phyloP scores from a whole-genome alignment of 2,797 vertebrate species.

The Peromyscus aztecus region DNA sequence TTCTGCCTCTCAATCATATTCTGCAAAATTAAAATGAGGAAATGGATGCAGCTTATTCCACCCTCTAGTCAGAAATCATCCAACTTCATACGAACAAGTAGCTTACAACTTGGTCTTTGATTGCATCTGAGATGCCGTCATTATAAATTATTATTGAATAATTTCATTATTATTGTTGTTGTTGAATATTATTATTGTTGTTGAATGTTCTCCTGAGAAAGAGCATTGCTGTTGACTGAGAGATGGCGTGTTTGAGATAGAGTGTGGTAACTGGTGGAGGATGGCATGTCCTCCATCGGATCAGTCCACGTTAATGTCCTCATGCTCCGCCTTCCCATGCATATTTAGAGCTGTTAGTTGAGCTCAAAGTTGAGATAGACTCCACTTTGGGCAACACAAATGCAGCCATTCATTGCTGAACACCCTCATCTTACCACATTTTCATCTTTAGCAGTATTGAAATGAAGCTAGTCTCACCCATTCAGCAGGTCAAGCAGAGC shows the following conservation, averaged over 20 bases:
- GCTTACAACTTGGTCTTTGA: constrained; percentile 3
- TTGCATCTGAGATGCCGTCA: neutral
- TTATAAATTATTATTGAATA: constrained; percentile 12
- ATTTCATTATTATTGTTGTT: neutral
- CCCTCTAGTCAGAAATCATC: neutral
- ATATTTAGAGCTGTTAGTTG: constrained; percentile 32
- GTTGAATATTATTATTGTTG: neutral
- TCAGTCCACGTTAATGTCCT: constrained; percentile 3
- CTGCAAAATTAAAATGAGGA: constrained; percentile 5
- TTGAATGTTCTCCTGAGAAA: neutral
- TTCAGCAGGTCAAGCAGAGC: neutral
- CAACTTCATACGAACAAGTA: neutral
- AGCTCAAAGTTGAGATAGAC: constrained; percentile 54
- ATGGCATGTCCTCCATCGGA: neutral
- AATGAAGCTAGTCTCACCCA: constrained; percentile 22
- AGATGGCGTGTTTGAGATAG: neutral
- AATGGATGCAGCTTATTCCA: neutral
- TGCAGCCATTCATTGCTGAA: neutral
- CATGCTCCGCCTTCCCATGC: neutral
- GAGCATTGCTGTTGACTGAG: neutral
- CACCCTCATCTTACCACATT: neutral
- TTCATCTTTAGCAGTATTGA: constrained; percentile 51
- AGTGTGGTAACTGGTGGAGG: neutral
- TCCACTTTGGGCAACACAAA: constrained; percentile 13
- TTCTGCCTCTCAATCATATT: neutral